Conservation (phyloP, 2,888 invertebrate genomes). For the Busseola fusca region DNA sequence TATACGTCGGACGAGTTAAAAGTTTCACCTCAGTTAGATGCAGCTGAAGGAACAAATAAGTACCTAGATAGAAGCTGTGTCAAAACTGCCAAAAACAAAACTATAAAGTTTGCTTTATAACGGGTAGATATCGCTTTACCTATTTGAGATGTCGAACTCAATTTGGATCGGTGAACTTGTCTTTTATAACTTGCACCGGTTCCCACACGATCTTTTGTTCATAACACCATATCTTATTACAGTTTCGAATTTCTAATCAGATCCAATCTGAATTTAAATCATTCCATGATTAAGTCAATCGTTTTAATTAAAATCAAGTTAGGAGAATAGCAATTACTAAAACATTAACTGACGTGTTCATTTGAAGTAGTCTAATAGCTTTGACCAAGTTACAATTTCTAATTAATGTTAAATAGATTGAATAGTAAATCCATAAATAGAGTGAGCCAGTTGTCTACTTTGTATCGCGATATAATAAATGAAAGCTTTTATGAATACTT, state of each 20-base stretch:
- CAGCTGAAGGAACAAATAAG: slow-evolving; percentile 87
- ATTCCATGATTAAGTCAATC: slow-evolving; percentile 67
- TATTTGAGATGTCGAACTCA: slow-evolving; percentile 87
- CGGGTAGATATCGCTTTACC: slow-evolving; percentile 86
- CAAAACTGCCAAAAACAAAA: slow-evolving; percentile 90
- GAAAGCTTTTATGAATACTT: slow-evolving; percentile 79
- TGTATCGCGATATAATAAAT: slow-evolving; percentile 70
- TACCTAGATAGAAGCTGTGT: slow-evolving; percentile 87
- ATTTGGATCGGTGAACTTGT: slow-evolving; percentile 78
- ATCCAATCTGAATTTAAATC: slow-evolving; percentile 60
- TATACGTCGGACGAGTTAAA: slow-evolving; percentile 85
- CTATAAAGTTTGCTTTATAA: slow-evolving; percentile 88
- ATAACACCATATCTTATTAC: slow-evolving; percentile 62
- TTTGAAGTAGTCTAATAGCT: slow-evolving; percentile 74
- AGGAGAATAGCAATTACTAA: slow-evolving; percentile 74
- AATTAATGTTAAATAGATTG: slow-evolving; percentile 68
- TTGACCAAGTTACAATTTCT: slow-evolving; percentile 71
- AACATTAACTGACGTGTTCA: slow-evolving; percentile 73
- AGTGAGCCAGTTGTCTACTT: slow-evolving; percentile 65
- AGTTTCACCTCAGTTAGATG: slow-evolving; percentile 84
- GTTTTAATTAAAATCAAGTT: slow-evolving; percentile 72
- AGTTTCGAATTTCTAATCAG: slow-evolving; percentile 65
- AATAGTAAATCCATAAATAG: slow-evolving; percentile 45
- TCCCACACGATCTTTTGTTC: slow-evolving; percentile 64
- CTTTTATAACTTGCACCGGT: slow-evolving; percentile 73